Evolutionary conservation across 2,113 vertebrate genomes (phyloP).

Genomic region (Platycercus adscitus): DNA sequence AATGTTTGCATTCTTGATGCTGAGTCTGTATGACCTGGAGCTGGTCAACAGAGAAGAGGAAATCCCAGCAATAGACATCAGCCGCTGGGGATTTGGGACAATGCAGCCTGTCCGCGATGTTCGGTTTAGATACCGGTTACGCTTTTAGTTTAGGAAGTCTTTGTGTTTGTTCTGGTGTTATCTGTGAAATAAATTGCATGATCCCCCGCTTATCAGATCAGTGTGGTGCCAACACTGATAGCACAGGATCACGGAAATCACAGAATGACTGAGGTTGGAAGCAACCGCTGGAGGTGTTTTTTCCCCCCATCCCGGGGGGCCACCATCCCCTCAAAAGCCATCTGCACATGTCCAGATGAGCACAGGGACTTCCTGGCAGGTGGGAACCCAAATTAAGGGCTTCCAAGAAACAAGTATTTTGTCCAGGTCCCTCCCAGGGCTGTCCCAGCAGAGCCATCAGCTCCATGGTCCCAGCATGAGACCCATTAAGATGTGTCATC

Average conservation of each 20-base stretch:
- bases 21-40: slow-evolving; percentile 88
- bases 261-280: neutral
- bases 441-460: neutral
- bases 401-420: neutral
- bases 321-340: neutral
- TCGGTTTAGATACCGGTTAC: slow-evolving; percentile 81
- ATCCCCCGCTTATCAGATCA: rapidly evolving
- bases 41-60: slow-evolving; percentile 75
- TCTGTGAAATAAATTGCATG: neutral
- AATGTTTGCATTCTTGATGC: slow-evolving; percentile 87
- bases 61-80: slow-evolving; percentile 77
- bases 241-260: neutral
- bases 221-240: rapidly evolving
- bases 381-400: neutral
- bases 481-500: neutral
- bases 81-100: slow-evolving; percentile 86
- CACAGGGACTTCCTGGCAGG: neutral
- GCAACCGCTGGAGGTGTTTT: neutral
- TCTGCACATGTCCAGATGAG: neutral
- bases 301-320: rapidly evolving
- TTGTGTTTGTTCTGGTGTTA: neutral
- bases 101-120: slow-evolving; percentile 83
- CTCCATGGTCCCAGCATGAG: rapidly evolving
- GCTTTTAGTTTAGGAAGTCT: neutral
- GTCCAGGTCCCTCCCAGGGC: neutral